phyloP scores from a whole-genome alignment of 53 echinoderm and acorn worm genomes.

The Glandiceps talaboti region DNA sequence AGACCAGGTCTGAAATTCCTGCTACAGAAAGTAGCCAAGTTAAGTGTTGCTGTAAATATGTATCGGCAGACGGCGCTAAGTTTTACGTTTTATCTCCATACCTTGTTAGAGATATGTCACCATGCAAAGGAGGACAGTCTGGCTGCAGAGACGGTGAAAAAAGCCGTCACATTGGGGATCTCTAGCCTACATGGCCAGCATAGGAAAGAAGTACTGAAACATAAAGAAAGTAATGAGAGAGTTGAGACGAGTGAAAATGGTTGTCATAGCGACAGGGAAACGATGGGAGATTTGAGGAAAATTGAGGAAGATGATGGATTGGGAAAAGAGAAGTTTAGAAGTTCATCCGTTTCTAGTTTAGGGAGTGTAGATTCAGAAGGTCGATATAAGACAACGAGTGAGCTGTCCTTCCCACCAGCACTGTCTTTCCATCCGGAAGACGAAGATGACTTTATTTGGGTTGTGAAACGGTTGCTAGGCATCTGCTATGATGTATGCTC shows the following conservation, averaged over 20 bases:
- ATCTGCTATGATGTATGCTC: slow-evolving; percentile 92
- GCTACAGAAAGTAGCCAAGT: slow-evolving; percentile 95
- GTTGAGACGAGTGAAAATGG: neutral
- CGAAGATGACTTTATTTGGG: slow-evolving; percentile 34
- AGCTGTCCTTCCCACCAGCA: slow-evolving; percentile 44
- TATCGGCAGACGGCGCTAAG: slow-evolving; percentile 98
- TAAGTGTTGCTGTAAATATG: slow-evolving; percentile 86
- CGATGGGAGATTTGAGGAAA: neutral
- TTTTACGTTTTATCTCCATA: slow-evolving; percentile 97
- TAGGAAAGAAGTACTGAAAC: neutral
- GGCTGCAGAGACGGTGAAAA: slow-evolving; percentile 51
- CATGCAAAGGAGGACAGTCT: slow-evolving; percentile 61
- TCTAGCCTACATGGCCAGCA: neutral
- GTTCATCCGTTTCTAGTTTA: slow-evolving; percentile 20
- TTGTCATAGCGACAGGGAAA: neutral
- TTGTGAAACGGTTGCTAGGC: slow-evolving; percentile 74
- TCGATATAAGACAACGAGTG: slow-evolving; percentile 16
- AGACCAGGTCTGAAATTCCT: slow-evolving; percentile 95
- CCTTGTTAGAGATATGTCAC: slow-evolving; percentile 86
- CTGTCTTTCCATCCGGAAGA: neutral
- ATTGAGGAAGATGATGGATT: slow-evolving; percentile 12
- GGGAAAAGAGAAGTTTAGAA: slow-evolving; percentile 15
- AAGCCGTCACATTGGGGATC: slow-evolving; percentile 22
- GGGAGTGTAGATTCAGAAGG: slow-evolving; percentile 4
- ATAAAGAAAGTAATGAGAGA: slow-evolving; percentile 16